Evolutionary conservation across 2,888 invertebrate genomes (phyloP).

Genomic region (Patella pellucida): DNA sequence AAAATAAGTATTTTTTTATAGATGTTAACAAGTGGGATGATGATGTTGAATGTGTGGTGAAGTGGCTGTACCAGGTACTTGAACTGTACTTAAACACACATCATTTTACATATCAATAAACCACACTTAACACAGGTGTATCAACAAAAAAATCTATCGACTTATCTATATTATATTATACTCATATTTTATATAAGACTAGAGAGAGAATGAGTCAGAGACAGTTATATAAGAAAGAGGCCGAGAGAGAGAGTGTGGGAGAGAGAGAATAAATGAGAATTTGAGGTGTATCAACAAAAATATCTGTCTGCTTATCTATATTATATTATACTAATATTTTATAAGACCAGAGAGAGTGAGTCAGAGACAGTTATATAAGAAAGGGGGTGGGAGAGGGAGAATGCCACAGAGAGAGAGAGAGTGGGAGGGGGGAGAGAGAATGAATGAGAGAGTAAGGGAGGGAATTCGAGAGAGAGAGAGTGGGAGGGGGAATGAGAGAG

Average conservation of each 20-base stretch:
- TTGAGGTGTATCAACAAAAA: neutral
- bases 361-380: too few species aligned
- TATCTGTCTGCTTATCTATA: neutral
- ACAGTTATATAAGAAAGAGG: too few species aligned
- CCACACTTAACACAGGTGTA: neutral
- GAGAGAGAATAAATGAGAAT: neutral
- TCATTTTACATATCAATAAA: too few species aligned
- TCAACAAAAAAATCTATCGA: neutral
- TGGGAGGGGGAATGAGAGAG: too few species aligned
- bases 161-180: constrained; percentile 7
- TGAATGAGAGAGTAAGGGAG: neutral
- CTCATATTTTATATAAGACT: neutral
- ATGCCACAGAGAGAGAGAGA: too few species aligned
- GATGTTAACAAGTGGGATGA: too few species aligned
- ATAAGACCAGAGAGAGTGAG: neutral
- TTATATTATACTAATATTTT: neutral
- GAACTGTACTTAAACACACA: too few species aligned
- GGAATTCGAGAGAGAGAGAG: neutral
- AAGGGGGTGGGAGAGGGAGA: too few species aligned
- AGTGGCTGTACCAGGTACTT: too few species aligned
- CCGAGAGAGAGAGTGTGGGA: neutral
- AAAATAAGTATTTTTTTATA: too few species aligned
- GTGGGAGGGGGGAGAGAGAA: neutral
- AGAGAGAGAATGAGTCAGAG: neutral
- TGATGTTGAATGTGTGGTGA: too few species aligned